Evolutionary conservation across 2,888 invertebrate genomes (phyloP).

Genomic region (Plebejus anna): DNA sequence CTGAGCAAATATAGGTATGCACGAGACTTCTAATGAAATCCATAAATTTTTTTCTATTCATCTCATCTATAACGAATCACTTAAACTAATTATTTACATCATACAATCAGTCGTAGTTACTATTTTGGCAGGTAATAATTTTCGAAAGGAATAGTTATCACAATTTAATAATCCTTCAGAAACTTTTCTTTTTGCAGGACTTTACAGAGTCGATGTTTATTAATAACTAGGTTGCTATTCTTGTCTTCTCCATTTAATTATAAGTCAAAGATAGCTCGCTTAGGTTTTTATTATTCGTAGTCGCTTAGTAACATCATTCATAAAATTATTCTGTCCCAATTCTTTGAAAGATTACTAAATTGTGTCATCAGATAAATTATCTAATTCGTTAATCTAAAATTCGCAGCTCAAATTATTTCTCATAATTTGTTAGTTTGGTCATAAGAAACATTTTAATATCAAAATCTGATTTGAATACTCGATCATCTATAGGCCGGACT

Average conservation of each 20-base stretch:
- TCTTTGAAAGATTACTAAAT: slow-evolving; percentile 13
- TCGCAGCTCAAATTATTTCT: slow-evolving; percentile 37
- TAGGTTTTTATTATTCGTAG: not conserved
- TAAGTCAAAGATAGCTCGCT: not conserved
- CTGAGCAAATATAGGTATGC: slow-evolving; percentile 80
- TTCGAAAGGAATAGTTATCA: slow-evolving; percentile 40
- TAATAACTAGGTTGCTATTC: not conserved
- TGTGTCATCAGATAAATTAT: slow-evolving; percentile 8
- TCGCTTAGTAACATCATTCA: not conserved
- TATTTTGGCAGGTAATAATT: slow-evolving; percentile 71
- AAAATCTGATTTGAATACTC: slow-evolving; percentile 18
- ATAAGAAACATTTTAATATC: slow-evolving; percentile 26
- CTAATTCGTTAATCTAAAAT: slow-evolving; percentile 25
- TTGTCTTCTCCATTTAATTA: not conserved
- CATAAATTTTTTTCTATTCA: slow-evolving; percentile 57
- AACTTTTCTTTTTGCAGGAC: not conserved
- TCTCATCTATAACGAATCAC: slow-evolving; percentile 69
- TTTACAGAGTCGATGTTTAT: not conserved
- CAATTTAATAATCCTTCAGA: slow-evolving; percentile 33
- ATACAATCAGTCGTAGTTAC: slow-evolving; percentile 77
- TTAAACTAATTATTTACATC: slow-evolving; percentile 75
- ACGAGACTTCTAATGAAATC: slow-evolving; percentile 68
- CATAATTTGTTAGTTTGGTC: slow-evolving; percentile 25
- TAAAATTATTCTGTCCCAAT: not conserved
- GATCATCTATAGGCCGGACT: slow-evolving; percentile 61